Evolutionary conservation across 2,113 vertebrate species (phyloP).

Genomic region (Holacanthus passer): DNA sequence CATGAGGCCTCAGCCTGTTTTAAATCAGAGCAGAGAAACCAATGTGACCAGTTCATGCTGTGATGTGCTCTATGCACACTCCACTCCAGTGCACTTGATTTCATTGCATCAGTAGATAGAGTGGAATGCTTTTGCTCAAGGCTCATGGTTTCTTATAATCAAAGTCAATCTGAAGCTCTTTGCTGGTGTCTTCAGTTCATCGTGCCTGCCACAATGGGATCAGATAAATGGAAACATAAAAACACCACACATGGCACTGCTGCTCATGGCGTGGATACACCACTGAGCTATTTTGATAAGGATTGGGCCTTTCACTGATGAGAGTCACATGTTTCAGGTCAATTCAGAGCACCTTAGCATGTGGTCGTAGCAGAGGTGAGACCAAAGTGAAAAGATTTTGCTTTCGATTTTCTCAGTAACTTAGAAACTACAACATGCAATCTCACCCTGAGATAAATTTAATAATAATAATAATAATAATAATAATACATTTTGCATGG

Average conservation of each 20-base stretch:
- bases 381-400: slow-evolving; percentile 19
- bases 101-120: slow-evolving; percentile 55
- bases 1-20: not conserved
- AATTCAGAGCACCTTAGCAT: slow-evolving; percentile 11
- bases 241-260: slow-evolving; percentile 11
- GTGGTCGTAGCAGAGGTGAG: not conserved
- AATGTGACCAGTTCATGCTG: slow-evolving; percentile 18
- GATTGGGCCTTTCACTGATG: not conserved
- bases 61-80: not conserved
- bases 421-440: not conserved
- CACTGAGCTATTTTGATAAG: slow-evolving; percentile 3
- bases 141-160: slow-evolving; percentile 41
- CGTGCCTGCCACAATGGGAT: slow-evolving; percentile 31
- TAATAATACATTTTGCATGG: not conserved
- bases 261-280: not conserved
- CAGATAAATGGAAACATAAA: slow-evolving; percentile 43
- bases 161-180: slow-evolving; percentile 45
- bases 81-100: slow-evolving; percentile 30
- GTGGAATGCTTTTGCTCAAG: slow-evolving; percentile 32
- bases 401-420: not conserved
- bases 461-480: too few species aligned
- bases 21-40: slow-evolving; percentile 16
- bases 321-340: slow-evolving; percentile 17
- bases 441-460: not conserved
- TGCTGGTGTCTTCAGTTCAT: slow-evolving; percentile 39